phyloP scores from a whole-genome alignment of 2,797 vertebrate genomes.

The Falco concolor region DNA sequence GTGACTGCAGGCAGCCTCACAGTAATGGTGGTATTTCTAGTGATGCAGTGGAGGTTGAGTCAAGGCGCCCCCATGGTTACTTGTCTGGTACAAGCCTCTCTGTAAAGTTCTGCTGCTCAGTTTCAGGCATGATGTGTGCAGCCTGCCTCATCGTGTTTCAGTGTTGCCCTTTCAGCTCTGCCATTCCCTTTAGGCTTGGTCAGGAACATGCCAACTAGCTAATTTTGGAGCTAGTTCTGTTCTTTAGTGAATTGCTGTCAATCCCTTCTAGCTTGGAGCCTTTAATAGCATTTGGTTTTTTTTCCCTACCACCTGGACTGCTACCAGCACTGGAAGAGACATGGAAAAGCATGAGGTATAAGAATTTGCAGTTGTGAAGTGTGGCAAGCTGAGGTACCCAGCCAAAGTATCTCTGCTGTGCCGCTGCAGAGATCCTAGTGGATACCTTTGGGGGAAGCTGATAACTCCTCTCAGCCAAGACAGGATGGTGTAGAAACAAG shows the following conservation, averaged over 20 bases:
- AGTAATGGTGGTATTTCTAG: background rate
- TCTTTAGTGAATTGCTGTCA: background rate
- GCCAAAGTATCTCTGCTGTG: background rate
- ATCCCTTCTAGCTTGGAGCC: background rate
- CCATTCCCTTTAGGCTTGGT: background rate
- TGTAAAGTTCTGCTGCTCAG: background rate
- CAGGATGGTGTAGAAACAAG: background rate
- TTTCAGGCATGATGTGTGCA: background rate
- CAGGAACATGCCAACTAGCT: background rate
- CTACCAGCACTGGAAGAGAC: background rate
- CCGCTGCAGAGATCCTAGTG: background rate
- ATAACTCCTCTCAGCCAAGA: background rate
- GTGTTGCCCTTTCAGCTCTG: constrained; percentile 1
- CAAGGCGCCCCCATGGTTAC: background rate
- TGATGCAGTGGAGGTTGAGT: background rate
- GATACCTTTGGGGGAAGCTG: background rate
- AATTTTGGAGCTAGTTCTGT: background rate
- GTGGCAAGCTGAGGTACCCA: background rate
- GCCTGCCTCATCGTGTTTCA: background rate
- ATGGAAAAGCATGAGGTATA: background rate
- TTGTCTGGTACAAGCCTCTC: background rate
- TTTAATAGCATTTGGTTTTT: constrained; percentile 3
- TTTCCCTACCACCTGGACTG: background rate
- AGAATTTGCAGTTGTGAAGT: background rate
- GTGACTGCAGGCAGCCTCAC: background rate